A percentile compares a stretch with the other conserved stretches of the same genome.
These are phyloP conservation scores for Dolichallabes microphthalmus DNA, from an alignment of 2,113 vertebrate species.

Conservation along the genomic window DNA sequence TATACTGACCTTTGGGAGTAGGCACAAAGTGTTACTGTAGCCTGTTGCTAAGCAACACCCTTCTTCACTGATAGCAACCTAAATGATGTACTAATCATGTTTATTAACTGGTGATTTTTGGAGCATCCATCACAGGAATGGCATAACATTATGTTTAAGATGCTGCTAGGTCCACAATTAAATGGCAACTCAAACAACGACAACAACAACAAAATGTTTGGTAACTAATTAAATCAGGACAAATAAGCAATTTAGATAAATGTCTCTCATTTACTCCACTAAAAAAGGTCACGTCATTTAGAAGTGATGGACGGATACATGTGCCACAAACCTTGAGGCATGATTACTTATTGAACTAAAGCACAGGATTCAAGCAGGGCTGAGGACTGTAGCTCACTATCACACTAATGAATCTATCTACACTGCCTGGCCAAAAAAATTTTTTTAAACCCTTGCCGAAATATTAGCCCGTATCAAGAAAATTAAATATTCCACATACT, in stretches of 20 bases:
- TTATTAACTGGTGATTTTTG: slow-evolving; percentile 13
- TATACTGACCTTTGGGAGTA: neutral
- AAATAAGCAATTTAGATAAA: slow-evolving; percentile 41
- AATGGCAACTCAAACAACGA: slow-evolving; percentile 26
- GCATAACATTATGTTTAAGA: neutral
- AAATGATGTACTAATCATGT: slow-evolving; percentile 19
- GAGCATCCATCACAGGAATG: neutral
- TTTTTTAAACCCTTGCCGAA: no score
- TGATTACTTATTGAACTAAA: slow-evolving; percentile 25
- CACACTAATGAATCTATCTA: neutral
- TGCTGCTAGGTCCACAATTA: neutral
- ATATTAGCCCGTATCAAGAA: no score
- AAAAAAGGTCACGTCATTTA: slow-evolving; percentile 46
- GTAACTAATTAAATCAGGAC: slow-evolving; percentile 55
- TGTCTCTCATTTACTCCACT: neutral
- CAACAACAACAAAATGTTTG: slow-evolving; percentile 4
- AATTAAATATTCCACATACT: no score
- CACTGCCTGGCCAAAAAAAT: no score
- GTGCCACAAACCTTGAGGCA: neutral
- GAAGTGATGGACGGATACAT: slow-evolving; percentile 12
- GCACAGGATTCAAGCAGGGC: neutral
- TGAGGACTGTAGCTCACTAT: neutral
- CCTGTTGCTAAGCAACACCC: slow-evolving; percentile 23
- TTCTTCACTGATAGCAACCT: neutral
- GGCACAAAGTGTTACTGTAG: slow-evolving; percentile 13